A percentile compares a stretch with the other conserved stretches of the same genome.
phyloP scores from a whole-genome alignment of 64 coral and sea anemone species.

The Orbicella faveolata region DNA sequence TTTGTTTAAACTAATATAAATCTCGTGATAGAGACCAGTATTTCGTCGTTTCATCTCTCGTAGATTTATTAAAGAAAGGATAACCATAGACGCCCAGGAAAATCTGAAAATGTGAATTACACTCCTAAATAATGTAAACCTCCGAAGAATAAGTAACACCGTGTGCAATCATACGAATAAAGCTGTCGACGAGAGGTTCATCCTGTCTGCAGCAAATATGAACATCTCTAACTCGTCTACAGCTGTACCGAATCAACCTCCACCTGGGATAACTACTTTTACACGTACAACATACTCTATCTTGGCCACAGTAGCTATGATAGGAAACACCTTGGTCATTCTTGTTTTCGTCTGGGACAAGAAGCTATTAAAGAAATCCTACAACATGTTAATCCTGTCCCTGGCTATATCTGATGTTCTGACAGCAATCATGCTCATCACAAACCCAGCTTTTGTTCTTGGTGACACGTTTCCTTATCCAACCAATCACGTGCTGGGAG shows the following conservation, averaged over 20 bases:
- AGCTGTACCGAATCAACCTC: background rate
- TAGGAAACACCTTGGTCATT: conserved; percentile 36
- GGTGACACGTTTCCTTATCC: conserved; percentile 43
- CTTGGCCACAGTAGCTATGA: background rate
- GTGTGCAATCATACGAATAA: background rate
- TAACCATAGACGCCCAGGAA: no score
- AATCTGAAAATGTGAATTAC: no score
- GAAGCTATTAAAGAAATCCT: conserved; percentile 38
- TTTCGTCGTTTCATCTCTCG: no score
- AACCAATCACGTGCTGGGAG: background rate
- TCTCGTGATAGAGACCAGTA: no score
- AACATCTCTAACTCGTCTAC: background rate
- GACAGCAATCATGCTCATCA: conserved; percentile 7
- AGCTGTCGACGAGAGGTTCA: background rate
- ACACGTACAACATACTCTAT: background rate
- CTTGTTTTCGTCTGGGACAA: conserved; percentile 10
- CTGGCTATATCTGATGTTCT: conserved; percentile 38
- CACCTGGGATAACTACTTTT: background rate
- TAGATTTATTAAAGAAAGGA: no score
- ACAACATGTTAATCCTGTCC: conserved; percentile 44
- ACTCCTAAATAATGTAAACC: no score
- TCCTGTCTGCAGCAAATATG: background rate
- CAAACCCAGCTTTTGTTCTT: conserved; percentile 36
- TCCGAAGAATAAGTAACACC: background rate
- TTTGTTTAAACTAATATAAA: no score